Conservation (phyloP, 1,140 invertebrate genomes). For the Macrocentrus cingulum region DNA sequence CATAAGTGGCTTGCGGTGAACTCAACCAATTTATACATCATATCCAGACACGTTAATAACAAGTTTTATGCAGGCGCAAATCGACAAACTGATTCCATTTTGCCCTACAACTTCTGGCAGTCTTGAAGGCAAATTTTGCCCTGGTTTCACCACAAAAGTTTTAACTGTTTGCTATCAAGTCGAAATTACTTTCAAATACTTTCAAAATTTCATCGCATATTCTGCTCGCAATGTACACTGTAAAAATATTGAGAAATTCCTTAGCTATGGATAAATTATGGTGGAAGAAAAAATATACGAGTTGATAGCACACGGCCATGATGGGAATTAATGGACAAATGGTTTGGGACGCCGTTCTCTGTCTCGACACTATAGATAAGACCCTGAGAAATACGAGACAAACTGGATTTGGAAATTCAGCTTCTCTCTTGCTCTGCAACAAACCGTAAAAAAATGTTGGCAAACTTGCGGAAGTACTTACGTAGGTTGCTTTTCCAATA, state of each 20-base stretch:
- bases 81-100: not conserved
- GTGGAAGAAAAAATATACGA: too few relatives aligned
- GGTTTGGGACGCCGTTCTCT: constrained; percentile 7
- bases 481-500: not conserved
- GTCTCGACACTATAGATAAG: constrained; percentile 15
- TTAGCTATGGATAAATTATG: too few relatives aligned
- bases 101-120: not conserved
- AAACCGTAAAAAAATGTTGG: constrained; percentile 5
- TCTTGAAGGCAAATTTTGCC: not conserved
- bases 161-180: not conserved
- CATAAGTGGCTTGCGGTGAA: too few relatives aligned
- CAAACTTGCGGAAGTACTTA: not conserved
- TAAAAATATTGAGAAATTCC: too few relatives aligned
- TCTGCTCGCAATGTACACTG: too few relatives aligned
- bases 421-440: not conserved
- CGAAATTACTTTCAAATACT: too few relatives aligned
- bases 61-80: not conserved
- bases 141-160: not conserved
- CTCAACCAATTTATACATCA: not conserved
- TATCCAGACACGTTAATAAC: not conserved
- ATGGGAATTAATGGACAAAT: constrained; percentile 17
- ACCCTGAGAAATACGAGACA: constrained; percentile 12
- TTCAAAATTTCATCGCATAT: too few relatives aligned
- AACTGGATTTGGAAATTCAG: constrained; percentile 10
- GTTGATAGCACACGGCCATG: not conserved